Percentiles rank a stretch among this genome's conserved stretches.
phyloP scores from a whole-genome alignment of 2,797 vertebrate species.

The Muraenolepis orangiensis region DNA sequence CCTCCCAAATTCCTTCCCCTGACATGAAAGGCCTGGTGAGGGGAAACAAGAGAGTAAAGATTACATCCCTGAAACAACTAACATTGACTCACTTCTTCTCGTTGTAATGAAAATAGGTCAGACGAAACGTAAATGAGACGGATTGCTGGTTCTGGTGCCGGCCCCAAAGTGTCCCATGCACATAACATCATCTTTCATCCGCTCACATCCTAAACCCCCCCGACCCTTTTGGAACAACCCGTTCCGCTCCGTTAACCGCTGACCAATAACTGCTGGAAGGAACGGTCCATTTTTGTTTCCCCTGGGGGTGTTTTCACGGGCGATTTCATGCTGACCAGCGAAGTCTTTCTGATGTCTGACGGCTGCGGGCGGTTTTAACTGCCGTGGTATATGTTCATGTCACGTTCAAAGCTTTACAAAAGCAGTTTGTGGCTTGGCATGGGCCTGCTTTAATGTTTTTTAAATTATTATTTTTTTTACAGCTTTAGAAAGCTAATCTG shows the following conservation, averaged over 20 bases:
- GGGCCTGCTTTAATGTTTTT: not conserved
- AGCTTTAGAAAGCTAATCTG: not conserved
- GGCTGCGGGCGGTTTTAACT: constrained; percentile 30
- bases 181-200: no score
- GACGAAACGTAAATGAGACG: not conserved
- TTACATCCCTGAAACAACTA: not conserved
- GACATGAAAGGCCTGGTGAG: not conserved
- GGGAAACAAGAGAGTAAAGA: not conserved
- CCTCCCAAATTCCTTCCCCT: not conserved
- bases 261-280: constrained; percentile 31
- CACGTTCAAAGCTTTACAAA: constrained; percentile 4
- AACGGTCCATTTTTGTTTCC: constrained; percentile 36
- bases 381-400: constrained; percentile 22
- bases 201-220: not conserved
- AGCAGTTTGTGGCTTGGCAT: not conserved
- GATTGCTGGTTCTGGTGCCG: not conserved
- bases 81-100: not conserved
- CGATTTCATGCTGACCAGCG: constrained; percentile 26
- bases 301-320: constrained; percentile 16
- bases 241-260: constrained; percentile 41
- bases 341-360: constrained; percentile 35
- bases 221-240: not conserved
- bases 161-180: not conserved
- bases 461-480: no score
- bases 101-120: not conserved